Percentiles rank a stretch among this genome's conserved stretches.
These are phyloP conservation scores for Sinella curviseta DNA, from an alignment of 1,140 invertebrate species.

Conservation along the genomic window DNA sequence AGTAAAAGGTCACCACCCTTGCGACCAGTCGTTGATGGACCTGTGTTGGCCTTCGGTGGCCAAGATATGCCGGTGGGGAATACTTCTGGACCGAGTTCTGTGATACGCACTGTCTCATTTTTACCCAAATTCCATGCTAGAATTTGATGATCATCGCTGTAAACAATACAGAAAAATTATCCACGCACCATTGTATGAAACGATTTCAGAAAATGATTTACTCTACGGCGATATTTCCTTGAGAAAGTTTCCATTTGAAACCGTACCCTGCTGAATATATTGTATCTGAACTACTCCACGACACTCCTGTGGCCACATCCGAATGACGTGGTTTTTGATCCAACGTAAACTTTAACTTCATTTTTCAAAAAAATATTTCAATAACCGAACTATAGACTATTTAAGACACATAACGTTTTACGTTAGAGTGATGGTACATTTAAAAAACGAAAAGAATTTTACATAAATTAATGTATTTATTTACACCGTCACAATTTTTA, in stretches of 20 bases:
- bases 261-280: slow-evolving; percentile 81
- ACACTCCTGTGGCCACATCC: slow-evolving; percentile 78
- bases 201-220: neutral
- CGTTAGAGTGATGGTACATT: too few relatives aligned
- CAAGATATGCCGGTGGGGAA: slow-evolving; percentile 87
- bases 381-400: neutral
- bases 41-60: slow-evolving; percentile 65
- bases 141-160: slow-evolving; percentile 86
- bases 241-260: too few relatives aligned
- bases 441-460: too few relatives aligned
- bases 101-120: slow-evolving; percentile 72
- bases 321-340: slow-evolving; percentile 70
- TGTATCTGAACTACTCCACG: slow-evolving; percentile 89
- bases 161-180: slow-evolving; percentile 27
- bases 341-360: slow-evolving; percentile 79
- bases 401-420: too few relatives aligned
- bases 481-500: too few relatives aligned
- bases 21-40: slow-evolving; percentile 58
- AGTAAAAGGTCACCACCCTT: slow-evolving; percentile 81
- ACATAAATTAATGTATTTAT: too few relatives aligned
- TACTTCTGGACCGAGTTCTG: slow-evolving; percentile 77
- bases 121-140: slow-evolving; percentile 82
- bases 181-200: neutral
- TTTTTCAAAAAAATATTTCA: slow-evolving; percentile 53
- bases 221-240: neutral